These are phyloP conservation scores for Drosophila multiciliata DNA, from an alignment of 2,888 invertebrate genomes.

Conservation along the genomic window DNA sequence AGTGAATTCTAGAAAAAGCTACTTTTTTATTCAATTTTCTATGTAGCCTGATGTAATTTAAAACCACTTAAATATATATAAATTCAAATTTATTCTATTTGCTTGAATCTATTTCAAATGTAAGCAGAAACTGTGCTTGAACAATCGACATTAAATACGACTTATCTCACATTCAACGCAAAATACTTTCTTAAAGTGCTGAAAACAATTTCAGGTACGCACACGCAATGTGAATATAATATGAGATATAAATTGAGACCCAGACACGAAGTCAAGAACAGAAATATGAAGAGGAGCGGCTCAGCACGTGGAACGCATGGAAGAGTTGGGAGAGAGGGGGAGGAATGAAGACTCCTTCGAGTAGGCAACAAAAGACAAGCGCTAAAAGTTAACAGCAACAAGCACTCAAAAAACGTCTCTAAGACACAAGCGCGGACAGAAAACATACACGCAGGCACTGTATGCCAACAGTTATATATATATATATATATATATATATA, in stretches of 20 bases:
- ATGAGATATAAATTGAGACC: conserved; percentile 62
- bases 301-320: background rate
- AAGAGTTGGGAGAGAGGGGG: too few species aligned
- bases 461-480: conserved; percentile 44
- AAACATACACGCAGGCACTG: conserved; percentile 12
- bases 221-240: conserved; percentile 71
- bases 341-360: conserved; percentile 41
- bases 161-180: conserved; percentile 18
- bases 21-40: background rate
- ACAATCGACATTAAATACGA: conserved; percentile 44
- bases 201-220: conserved; percentile 57
- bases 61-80: background rate
- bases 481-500: conserved; percentile 41
- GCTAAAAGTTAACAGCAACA: conserved; percentile 61
- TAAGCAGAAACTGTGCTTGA: conserved; percentile 5
- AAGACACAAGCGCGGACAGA: conserved; percentile 14
- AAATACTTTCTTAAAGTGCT: conserved; percentile 48
- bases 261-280: background rate
- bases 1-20: background rate
- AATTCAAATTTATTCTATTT: background rate
- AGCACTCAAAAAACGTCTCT: conserved; percentile 51
- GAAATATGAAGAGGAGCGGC: background rate
- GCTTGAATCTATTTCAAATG: background rate
- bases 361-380: conserved; percentile 64
- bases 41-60: background rate